Conservation (phyloP, 2,113 vertebrate species). For the Myotis davidii region DNA sequence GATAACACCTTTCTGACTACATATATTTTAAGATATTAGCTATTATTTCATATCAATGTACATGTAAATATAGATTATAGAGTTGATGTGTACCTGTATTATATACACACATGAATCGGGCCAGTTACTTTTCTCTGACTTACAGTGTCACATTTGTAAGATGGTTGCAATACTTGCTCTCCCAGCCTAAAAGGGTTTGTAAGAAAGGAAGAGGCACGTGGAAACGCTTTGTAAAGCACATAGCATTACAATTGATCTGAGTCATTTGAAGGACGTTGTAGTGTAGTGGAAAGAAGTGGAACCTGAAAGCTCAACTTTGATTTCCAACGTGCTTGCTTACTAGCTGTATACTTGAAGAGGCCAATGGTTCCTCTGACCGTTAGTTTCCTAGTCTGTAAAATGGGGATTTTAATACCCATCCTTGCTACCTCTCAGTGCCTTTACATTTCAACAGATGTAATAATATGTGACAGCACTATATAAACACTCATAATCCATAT, state of each 20-base stretch:
- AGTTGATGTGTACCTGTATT: background rate
- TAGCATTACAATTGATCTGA: background rate
- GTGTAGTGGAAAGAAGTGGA: background rate
- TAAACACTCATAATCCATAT: background rate
- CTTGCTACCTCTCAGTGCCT: background rate
- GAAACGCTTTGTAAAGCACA: background rate
- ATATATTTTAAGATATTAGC: background rate
- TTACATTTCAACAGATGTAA: background rate
- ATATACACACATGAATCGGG: background rate
- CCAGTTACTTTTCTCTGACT: background rate
- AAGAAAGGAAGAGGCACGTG: background rate
- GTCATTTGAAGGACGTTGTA: background rate
- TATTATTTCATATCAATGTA: background rate
- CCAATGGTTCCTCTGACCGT: background rate
- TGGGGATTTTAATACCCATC: background rate
- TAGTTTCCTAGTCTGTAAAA: constrained; percentile 5
- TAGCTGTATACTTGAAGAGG: background rate
- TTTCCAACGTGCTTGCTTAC: background rate
- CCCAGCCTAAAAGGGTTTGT: background rate
- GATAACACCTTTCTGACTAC: background rate
- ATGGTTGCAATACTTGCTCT: background rate
- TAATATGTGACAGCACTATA: background rate
- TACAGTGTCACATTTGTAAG: background rate
- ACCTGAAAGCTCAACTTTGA: constrained; percentile 4
- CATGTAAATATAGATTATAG: background rate